Evolutionary conservation across 2,797 vertebrate genomes (phyloP), one percentile per base, ranked within the genome.

Genomic region (Etheostoma nigrum): DNA sequence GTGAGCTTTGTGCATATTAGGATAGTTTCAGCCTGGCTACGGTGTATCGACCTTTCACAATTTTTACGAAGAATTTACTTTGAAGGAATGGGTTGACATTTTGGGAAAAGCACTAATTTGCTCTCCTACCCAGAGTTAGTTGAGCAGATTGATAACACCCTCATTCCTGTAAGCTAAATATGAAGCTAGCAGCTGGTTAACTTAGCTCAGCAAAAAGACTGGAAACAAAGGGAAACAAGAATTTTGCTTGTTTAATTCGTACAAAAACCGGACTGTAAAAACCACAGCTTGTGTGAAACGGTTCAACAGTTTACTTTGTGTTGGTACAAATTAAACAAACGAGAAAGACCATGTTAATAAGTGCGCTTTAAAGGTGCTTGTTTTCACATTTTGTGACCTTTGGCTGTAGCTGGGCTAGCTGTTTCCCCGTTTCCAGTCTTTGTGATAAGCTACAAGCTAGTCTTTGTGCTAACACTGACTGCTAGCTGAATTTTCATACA

Each of bases 31-130:
- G 72, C 66, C 19, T 13, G 30, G 66, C 40, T 59, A 19, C 51
- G 49, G 33, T 53, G 65, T 81, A 65, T 64, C 76, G 79, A 82
- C 82, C 71, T 74, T 77, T 27, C 27, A 27, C 27, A 1, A 25
- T 52, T 60, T 75, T 36, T 23, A 19, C 7, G 2, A 61, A 67
- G 30, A 9, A 67, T 60, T 59, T 23, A 68, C 16, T 57, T 47
- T 21, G 15, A 33, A 51, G 9, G 8, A n/a, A 18, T 14, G 5
- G 15, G 55, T 42, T 59, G 25, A 47, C 40, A 47, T 64, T 72
- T 44, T 51, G 6, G 30, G 30, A 42, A 61, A 42, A 30, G 14
- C 23, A 27, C 7, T 55, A 10, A n/a, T n/a, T 47, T 13, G 4
- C 23, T 44, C 16, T 67, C 16, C 27, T 57, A 8, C 48, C n/a